Percentiles rank a stretch among this genome's conserved stretches.
phyloP scores from a whole-genome alignment of 2,113 vertebrate genomes.

The Cyphomyrus discorhynchus region DNA sequence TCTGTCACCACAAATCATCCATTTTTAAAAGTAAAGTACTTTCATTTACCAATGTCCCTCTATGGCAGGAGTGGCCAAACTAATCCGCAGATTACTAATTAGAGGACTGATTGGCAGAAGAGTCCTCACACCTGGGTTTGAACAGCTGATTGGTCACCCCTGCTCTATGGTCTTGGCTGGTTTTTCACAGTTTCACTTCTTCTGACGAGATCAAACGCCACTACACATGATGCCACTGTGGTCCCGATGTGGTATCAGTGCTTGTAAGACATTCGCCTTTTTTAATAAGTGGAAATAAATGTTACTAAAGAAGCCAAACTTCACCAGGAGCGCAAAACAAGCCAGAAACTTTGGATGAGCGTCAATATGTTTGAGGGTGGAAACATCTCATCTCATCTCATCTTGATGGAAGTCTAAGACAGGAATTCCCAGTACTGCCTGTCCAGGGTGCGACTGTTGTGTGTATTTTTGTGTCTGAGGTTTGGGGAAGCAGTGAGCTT shows the following conservation, averaged over 20 bases:
- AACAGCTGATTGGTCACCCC: too few relatives aligned
- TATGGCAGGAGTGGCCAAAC: too few relatives aligned
- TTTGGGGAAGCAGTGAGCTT: background rate
- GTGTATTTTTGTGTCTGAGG: background rate
- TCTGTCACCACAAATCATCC: background rate
- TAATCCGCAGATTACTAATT: too few relatives aligned
- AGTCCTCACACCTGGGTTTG: too few relatives aligned
- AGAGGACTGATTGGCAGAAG: too few relatives aligned
- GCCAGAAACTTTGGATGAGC: background rate
- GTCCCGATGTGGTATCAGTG: background rate
- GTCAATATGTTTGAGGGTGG: background rate
- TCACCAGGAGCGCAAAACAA: background rate
- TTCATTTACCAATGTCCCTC: background rate
- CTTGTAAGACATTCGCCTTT: background rate
- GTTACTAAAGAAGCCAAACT: background rate
- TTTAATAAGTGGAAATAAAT: background rate
- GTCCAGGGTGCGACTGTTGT: background rate
- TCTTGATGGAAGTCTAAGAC: background rate
- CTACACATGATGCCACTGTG: background rate
- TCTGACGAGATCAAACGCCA: background rate
- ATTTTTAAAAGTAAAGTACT: background rate
- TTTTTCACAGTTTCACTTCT: background rate
- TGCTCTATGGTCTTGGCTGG: background rate
- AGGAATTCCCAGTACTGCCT: background rate
- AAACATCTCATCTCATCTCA: background rate